Base-by-base conservation (phyloP, 2,888 invertebrate species). In the Cephus pygmeus region DNA sequence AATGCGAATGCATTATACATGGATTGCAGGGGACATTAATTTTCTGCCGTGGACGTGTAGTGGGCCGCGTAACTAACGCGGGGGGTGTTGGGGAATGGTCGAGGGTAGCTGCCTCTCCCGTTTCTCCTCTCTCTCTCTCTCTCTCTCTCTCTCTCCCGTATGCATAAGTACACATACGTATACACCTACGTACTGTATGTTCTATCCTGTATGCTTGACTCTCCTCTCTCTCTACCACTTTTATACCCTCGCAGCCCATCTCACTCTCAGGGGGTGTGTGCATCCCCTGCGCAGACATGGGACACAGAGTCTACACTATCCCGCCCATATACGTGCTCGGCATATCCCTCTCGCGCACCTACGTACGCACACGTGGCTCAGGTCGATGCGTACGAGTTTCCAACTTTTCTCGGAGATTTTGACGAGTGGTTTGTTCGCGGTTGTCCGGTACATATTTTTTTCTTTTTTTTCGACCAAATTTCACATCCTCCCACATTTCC, bases 21-120 rank as follows among this genome's bases (percentile, higher is more conserved):
- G 90, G 90, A 91, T 91, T 91, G 90, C 90, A 90, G 91, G 91
- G 90, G 91, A 91, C 90, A 91, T 91, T 91, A 90, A 91, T 91
- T 90, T 91, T 90, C 90, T 90, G 90, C 82, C 88, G 88, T 87
- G 88, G 90, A 91, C 91, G 90, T 90, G 89, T 88, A 90, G 90
- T 90, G 88, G 82, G 82, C 80, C 69, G 81, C 76, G 71, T 40
- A 73, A 80, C 73, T 31, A 30, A 69, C 69, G 56, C 35, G 35
- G 35, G 75, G 75, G 74, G 40, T 40, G 68, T 73, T 35, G 34
- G 56, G 73, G 56, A 69, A 69, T 68, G 73, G 73, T 74, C 71
- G 75, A 68, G 73, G 76, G 81, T 83, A 80, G 71, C 23, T 81
- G 81, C 56, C 56, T 56, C 56, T 23, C 56, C 23, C 23, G 9